Base-by-base conservation (phyloP, 2,888 invertebrate genomes). In the Drosophila leonis region DNA sequence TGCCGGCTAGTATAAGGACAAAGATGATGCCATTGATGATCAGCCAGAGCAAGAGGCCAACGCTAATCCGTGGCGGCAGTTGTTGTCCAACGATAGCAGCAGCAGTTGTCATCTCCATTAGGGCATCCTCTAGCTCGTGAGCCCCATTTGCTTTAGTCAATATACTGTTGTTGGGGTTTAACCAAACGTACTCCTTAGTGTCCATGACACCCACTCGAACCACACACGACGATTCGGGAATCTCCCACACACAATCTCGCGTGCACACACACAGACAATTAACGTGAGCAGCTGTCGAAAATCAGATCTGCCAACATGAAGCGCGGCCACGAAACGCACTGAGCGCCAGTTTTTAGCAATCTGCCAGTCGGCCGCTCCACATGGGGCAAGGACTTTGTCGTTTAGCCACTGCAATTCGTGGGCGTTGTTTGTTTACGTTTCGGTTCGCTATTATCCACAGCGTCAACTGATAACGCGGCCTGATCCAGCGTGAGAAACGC, bases 1-100 rank as follows among this genome's bases (percentile, higher is more conserved):
- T 97, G 31, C 97, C 97, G 86, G 94, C 94, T 65, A 97, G 92
- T 78, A 96, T 96, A 68, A 95, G 93, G 65, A 95, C 83, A 92
- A 96, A 95, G 54, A 97, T 93, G 18, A 95, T 90, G 35, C 94
- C 94, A 93, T 96, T 96, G 65, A 95, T 93, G 78, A 95, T 93
- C 83, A 95, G 94, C 96, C 96, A 96, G n/a, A 90, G 65, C 29
- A 90, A 48, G 9, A 92, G 78, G 0, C 80, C 77, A 0, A 75
- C 48, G 9, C 82, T 65, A 3, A 82, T 37, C 1, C 9, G 29
- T 18, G 60, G 39, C 35, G 27, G 12, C 31, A n/a, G 31, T 27
- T 18, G 65, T 13, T 51, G 56, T 18, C 41, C 20, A 10, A 27
- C 0, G 46, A 24, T n/a, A 4, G 49, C 44, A 5, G 20, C 48